Conservation (phyloP, 2,797 vertebrate species). For the Arnoldichthys spilopterus region DNA sequence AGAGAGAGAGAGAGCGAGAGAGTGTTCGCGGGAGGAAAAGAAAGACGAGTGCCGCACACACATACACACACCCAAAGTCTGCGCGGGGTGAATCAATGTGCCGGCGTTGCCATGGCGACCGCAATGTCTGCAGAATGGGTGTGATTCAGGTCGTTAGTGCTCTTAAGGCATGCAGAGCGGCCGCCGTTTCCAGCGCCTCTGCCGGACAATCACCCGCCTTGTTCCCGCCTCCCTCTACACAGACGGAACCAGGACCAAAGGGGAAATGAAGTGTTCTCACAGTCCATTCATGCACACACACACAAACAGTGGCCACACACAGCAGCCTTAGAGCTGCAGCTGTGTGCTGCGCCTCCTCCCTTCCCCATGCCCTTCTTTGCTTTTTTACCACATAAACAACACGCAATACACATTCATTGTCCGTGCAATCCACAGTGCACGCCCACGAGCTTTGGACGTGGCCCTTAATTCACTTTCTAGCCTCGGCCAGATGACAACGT, state of each 20-base stretch:
- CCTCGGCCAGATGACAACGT: too few relatives aligned
- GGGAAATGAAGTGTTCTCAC: slow-evolving; percentile 54
- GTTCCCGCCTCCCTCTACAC: slow-evolving; percentile 63
- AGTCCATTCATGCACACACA: slow-evolving; percentile 39
- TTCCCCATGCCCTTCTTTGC: slow-evolving; percentile 6
- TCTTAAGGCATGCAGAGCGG: slow-evolving; percentile 53
- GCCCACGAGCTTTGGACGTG: too few relatives aligned
- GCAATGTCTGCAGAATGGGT: slow-evolving; percentile 75
- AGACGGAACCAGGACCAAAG: slow-evolving; percentile 67
- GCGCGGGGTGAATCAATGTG: slow-evolving; percentile 68
- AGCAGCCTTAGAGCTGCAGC: slow-evolving; percentile 46
- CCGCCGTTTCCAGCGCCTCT: not conserved
- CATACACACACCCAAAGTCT: slow-evolving; percentile 39
- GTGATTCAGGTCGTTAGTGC: slow-evolving; percentile 73
- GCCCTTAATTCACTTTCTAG: too few relatives aligned
- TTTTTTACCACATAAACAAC: too few relatives aligned
- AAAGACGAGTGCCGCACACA: not conserved
- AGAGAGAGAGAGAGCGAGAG: not conserved
- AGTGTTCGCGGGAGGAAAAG: not conserved
- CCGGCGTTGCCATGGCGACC: slow-evolving; percentile 78
- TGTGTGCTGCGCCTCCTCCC: slow-evolving; percentile 38
- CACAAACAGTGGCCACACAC: slow-evolving; percentile 25
- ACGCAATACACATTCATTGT: too few relatives aligned
- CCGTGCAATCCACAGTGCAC: too few relatives aligned
- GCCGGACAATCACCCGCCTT: slow-evolving; percentile 70